Conservation (phyloP, 2,797 vertebrate species). For the Tokudaia muenninki region DNA sequence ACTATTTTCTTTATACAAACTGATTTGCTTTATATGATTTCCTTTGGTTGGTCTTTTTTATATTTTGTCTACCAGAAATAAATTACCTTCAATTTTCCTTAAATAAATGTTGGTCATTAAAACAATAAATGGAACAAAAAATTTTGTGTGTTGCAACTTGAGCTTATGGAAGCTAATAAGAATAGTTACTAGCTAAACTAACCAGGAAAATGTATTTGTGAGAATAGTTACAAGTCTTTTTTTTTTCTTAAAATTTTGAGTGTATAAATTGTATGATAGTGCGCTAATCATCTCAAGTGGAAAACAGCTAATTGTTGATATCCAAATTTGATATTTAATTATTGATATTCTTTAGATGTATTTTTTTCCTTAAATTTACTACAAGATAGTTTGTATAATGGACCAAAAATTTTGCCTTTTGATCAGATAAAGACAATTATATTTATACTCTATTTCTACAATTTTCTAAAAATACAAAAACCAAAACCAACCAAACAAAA, state of each 20-base stretch:
- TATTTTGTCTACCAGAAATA: background rate
- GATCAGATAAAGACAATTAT: constrained; percentile 19
- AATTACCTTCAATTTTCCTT: background rate
- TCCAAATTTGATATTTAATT: background rate
- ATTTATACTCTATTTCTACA: background rate
- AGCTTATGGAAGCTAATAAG: background rate
- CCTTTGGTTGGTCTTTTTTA: background rate
- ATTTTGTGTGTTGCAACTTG: background rate
- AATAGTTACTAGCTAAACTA: background rate
- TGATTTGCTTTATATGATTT: background rate
- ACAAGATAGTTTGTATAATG: background rate
- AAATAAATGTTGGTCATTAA: constrained; percentile 4
- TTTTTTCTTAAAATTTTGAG: background rate
- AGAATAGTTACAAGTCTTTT: background rate
- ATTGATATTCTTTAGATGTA: background rate
- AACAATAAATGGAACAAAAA: background rate
- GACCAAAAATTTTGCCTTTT: constrained; percentile 23
- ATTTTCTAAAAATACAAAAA: constrained; percentile 38
- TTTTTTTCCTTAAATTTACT: background rate
- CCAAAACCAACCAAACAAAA: too few relatives aligned
- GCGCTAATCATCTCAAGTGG: background rate
- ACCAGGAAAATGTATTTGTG: background rate
- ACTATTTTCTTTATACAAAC: background rate
- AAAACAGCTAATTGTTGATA: background rate
- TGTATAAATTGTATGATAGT: background rate